Conservation (phyloP, 2,113 vertebrate genomes). For the Rhinopomastus cyanomelas region DNA sequence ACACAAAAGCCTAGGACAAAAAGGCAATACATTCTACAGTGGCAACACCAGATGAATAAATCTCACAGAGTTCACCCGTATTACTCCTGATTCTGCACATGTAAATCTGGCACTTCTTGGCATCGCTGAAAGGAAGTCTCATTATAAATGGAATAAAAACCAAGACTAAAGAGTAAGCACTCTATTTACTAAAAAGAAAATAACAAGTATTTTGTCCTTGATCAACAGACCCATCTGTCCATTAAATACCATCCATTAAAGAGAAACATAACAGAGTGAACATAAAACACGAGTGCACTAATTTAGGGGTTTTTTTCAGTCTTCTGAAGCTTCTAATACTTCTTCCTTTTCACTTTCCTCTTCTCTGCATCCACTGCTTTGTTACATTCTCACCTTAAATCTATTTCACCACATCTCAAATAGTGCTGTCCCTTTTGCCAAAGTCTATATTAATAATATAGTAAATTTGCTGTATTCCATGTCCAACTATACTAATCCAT, state of each 20-base stretch:
- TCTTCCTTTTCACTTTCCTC: background rate
- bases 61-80: background rate
- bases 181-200: slow-evolving; percentile 1
- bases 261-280: background rate
- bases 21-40: background rate
- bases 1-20: background rate
- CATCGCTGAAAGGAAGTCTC: background rate
- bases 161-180: background rate
- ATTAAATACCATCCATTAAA: background rate
- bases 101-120: background rate
- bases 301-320: background rate
- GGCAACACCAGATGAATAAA: background rate
- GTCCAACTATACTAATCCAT: background rate
- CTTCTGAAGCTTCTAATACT: background rate
- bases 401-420: background rate
- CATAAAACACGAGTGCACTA: background rate
- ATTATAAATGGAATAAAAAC: background rate
- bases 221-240: background rate
- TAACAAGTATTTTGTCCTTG: background rate
- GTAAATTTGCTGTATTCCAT: background rate
- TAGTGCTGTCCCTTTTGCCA: background rate
- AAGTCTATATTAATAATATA: background rate
- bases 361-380: background rate
- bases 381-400: slow-evolving; percentile 9
- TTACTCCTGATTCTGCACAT: background rate